Conservation (phyloP, 2,888 invertebrate genomes). For the Mythimna impura region DNA sequence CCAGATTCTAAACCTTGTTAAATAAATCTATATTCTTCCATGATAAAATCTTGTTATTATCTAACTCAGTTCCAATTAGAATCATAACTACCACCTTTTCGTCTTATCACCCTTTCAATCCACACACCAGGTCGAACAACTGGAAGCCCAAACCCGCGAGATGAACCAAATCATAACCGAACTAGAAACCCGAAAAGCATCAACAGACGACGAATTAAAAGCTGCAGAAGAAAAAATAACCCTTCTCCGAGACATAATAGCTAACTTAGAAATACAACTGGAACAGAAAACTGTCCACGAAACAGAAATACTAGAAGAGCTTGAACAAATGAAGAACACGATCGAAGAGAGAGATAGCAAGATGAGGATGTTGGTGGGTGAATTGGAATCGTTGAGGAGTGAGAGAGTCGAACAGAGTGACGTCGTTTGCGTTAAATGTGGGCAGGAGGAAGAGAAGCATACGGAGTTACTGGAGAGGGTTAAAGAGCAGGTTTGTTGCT, state of each 20-base stretch:
- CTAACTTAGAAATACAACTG: constrained; percentile 94
- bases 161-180: constrained; percentile 91
- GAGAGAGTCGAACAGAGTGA: constrained; percentile 84
- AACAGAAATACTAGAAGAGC: constrained; percentile 90
- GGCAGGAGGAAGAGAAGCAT: constrained; percentile 76
- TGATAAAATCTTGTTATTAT: background rate
- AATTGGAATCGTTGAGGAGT: constrained; percentile 88
- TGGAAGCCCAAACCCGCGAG: constrained; percentile 94
- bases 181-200: constrained; percentile 91
- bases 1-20: background rate
- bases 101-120: constrained; percentile 36
- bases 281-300: constrained; percentile 92
- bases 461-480: constrained; percentile 78
- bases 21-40: background rate
- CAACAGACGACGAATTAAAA: constrained; percentile 93
- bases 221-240: constrained; percentile 94
- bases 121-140: constrained; percentile 92
- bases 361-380: constrained; percentile 89
- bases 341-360: constrained; percentile 90
- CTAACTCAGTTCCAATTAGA: background rate
- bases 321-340: constrained; percentile 89
- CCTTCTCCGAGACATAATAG: constrained; percentile 94
- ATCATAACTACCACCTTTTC: background rate
- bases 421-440: constrained; percentile 77
- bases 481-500: constrained; percentile 80